phyloP scores from a whole-genome alignment of 2,113 vertebrate genomes.

The Ictalurus furcatus region DNA sequence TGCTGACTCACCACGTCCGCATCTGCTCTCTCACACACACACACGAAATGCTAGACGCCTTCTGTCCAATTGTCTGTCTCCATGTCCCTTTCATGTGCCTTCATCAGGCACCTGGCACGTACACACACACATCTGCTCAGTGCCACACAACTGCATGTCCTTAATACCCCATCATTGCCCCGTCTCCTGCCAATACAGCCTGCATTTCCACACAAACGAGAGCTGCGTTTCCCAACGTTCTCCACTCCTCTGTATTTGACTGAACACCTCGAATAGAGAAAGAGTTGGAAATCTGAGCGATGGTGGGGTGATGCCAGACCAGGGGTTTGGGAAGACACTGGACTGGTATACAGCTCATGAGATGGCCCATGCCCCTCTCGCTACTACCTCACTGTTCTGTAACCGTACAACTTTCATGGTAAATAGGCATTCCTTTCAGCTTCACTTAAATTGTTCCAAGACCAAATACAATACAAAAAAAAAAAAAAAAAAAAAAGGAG shows the following conservation, averaged over 20 bases:
- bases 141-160: slow-evolving; percentile 36
- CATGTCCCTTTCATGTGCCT: slow-evolving; percentile 6
- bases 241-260: background rate
- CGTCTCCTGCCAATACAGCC: background rate
- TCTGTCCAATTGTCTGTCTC: slow-evolving; percentile 13
- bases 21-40: slow-evolving; percentile 5
- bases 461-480: slow-evolving; percentile 69
- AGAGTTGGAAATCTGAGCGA: background rate
- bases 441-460: slow-evolving; percentile 77
- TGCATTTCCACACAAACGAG: background rate
- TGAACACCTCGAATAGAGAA: background rate
- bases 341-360: background rate
- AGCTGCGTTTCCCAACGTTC: background rate
- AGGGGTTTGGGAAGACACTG: background rate
- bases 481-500: slow-evolving; percentile 71
- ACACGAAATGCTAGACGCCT: background rate
- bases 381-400: background rate
- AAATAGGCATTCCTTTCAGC: slow-evolving; percentile 63
- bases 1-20: slow-evolving; percentile 39
- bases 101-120: slow-evolving; percentile 26
- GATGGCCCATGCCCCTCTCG: background rate
- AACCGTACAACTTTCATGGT: slow-evolving; percentile 68
- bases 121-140: background rate
- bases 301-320: background rate
- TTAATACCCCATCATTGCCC: slow-evolving; percentile 16